Base-by-base conservation (phyloP, 2,113 vertebrate genomes). In the Gulo gulo region DNA sequence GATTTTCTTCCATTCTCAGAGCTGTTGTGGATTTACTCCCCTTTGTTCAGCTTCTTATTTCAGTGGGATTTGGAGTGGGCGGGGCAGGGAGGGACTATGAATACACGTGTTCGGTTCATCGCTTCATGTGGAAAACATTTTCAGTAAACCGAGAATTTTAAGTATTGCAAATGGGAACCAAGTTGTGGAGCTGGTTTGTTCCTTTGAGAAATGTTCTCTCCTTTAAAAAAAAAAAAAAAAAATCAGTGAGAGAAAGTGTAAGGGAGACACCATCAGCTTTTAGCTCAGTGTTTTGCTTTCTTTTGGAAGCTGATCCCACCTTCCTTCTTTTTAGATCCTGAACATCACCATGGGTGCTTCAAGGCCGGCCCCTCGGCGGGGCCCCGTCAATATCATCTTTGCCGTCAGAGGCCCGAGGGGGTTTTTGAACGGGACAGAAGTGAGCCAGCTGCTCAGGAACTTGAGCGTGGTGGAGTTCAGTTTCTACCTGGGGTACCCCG, bases 401-500 rank as follows among this genome's bases (percentile, higher is more conserved):
- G 99, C 99, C 0, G 97, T 99, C 21, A 98, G 67, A 42, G 98
- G 99, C 24, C 39, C 96, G 0, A 89, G 50, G 0, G 99, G 99
- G 50, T 99, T 99, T 95, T 98, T 99, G 91, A 99, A 98, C 0
- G 99, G 99, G 1, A 99, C 99, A 0, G 99, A 99, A 97, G 99
- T 99, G 98, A 99, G 99, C 42, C 98, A 98, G 82, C 98, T 99
- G 84, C 98, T 99, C 73, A 98, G 99, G 97, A 99, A 99, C 97
- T 98, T 99, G 96, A 99, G 99, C 0, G 97, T 99, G 98, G 99
- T 99, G 97, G 99, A 99, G 96, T 99, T 99, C 99, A 99, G 99
- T 98, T 99, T 99, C 98, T 99, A 99, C 95, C 98, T 99, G 98
- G 99, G 99, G 45, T 99, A 99, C 96, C 99, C 99, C 1, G 99